Evolutionary conservation across 2,888 invertebrate genomes (phyloP).

Genomic region (Amphipoea oculea): DNA sequence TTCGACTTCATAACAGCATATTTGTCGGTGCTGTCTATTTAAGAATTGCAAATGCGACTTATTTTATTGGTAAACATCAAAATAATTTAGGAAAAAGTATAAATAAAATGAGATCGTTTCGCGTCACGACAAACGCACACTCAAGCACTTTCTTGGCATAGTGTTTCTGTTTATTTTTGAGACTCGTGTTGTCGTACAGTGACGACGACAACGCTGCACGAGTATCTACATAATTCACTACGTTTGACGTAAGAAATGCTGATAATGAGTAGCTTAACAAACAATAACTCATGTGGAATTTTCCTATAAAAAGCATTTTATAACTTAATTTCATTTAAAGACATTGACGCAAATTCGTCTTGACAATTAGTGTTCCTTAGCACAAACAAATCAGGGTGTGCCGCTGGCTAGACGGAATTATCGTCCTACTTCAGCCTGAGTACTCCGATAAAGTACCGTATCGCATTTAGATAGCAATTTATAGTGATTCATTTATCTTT

Average conservation of each 20-base stretch:
- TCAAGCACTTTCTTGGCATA: constrained; percentile 81
- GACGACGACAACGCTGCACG: constrained; percentile 59
- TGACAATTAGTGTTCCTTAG: constrained; percentile 26
- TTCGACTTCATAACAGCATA: background rate
- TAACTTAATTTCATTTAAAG: background rate
- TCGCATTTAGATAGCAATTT: constrained; percentile 71
- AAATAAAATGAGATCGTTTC: constrained; percentile 68
- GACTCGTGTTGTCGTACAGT: constrained; percentile 73
- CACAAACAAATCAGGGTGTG: constrained; percentile 60
- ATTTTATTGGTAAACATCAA: constrained; percentile 36
- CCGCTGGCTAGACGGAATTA: constrained; percentile 62
- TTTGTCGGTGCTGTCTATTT: background rate
- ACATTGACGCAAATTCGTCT: background rate
- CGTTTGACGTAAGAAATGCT: constrained; percentile 48
- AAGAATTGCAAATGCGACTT: constrained; percentile 12
- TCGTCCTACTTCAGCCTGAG: constrained; percentile 74
- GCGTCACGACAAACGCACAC: constrained; percentile 76
- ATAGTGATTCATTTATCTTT: constrained; percentile 57
- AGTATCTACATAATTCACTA: constrained; percentile 46
- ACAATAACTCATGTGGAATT: constrained; percentile 31
- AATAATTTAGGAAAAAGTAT: constrained; percentile 58
- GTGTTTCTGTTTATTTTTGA: constrained; percentile 83
- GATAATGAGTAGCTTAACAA: constrained; percentile 24
- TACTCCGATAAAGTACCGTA: constrained; percentile 74
- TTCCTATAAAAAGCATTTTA: constrained; percentile 13